phyloP scores from a whole-genome alignment of 1,140 invertebrate species.

The Rhyzopertha dominica region DNA sequence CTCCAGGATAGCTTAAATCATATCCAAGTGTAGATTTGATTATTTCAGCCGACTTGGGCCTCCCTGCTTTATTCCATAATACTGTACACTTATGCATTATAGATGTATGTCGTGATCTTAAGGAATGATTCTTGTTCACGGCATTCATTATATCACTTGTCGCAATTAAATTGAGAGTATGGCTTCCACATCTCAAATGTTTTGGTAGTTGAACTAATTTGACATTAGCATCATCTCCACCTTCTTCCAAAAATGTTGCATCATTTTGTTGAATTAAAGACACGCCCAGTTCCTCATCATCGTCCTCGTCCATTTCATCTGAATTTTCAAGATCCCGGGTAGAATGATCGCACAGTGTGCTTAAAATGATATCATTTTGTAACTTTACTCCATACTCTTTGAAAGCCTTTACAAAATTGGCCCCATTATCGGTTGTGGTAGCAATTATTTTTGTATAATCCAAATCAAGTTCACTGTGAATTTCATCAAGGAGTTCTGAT shows the following conservation, averaged over 20 bases:
- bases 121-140: neutral
- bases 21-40: constrained; percentile 15
- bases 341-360: too few species aligned
- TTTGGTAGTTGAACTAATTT: too few species aligned
- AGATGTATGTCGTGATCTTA: neutral
- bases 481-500: constrained; percentile 8
- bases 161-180: constrained; percentile 10
- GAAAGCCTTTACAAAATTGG: constrained; percentile 25
- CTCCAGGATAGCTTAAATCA: constrained; percentile 14
- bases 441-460: constrained; percentile 13
- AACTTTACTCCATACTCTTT: constrained; percentile 18
- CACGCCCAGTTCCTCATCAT: neutral
- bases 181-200: constrained; percentile 11
- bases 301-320: constrained; percentile 1
- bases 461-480: constrained; percentile 18
- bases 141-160: constrained; percentile 4
- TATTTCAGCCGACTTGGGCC: constrained; percentile 24
- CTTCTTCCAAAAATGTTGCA: neutral
- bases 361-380: constrained; percentile 6
- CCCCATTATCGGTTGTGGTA: constrained; percentile 25
- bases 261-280: constrained; percentile 1
- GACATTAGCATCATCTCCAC: neutral
- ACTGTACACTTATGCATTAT: constrained; percentile 18
- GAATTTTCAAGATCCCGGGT: too few species aligned
- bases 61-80: constrained; percentile 18